Percentiles rank a stretch among this genome's conserved stretches.
phyloP scores from a whole-genome alignment of 2,888 invertebrate species.

The Drosophila macrospina region DNA sequence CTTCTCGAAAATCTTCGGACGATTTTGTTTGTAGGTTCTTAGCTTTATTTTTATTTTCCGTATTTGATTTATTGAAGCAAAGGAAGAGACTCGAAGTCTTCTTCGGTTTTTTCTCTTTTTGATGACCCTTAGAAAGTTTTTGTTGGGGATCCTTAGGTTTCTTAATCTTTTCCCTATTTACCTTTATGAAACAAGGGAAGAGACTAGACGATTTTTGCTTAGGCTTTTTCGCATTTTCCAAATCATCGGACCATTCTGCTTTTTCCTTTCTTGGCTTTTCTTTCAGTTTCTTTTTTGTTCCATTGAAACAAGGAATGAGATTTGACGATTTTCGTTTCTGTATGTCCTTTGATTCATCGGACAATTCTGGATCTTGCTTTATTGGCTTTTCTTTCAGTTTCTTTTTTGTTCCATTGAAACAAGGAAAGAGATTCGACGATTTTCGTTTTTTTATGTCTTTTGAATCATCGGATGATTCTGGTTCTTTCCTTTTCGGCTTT shows the following conservation, averaged over 20 bases:
- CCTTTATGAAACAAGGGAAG: neutral
- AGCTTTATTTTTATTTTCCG: no score
- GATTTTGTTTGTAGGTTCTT: neutral
- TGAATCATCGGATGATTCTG: neutral
- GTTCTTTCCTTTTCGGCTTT: neutral
- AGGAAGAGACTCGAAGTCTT: no score
- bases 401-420: neutral
- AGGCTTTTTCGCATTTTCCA: neutral
- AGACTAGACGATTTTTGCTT: slow-evolving; percentile 3
- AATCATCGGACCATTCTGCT: neutral
- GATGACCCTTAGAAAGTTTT: neutral
- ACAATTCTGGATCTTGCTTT: neutral
- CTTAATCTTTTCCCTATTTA: neutral
- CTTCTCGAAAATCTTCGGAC: neutral
- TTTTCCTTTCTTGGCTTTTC: neutral
- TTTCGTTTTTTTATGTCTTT: neutral
- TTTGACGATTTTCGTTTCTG: neutral
- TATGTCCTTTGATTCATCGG: neutral
- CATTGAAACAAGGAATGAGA: neutral
- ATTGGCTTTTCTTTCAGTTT: slow-evolving; percentile 7
- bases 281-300: slow-evolving; percentile 1
- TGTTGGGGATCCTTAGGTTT: neutral
- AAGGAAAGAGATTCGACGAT: neutral
- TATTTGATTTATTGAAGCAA: no score
- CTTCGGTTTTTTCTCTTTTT: no score